Conservation (phyloP, 2,113 vertebrate species). For the Paradoxurus hermaphroditus region DNA sequence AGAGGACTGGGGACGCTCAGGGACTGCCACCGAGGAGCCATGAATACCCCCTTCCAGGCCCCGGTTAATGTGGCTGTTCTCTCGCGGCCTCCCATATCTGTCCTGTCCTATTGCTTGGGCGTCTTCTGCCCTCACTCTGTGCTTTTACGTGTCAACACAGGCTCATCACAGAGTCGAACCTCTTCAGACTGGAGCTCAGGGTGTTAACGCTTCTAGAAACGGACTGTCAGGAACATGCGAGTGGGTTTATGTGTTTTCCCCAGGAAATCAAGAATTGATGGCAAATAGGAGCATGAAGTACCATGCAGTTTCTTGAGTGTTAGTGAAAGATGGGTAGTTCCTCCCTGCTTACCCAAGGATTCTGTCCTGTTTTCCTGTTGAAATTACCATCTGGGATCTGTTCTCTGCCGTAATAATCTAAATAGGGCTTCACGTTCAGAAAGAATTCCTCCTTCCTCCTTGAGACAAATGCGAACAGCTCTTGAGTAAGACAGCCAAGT, state of each 20-base stretch:
- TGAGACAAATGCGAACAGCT: background rate
- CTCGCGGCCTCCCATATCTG: background rate
- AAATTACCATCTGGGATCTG: background rate
- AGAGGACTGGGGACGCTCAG: background rate
- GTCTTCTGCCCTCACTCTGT: background rate
- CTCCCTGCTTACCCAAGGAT: background rate
- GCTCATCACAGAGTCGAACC: background rate
- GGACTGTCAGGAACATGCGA: background rate
- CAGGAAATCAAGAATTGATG: background rate
- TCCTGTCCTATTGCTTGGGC: background rate
- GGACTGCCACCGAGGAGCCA: background rate
- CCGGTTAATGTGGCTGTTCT: fast-evolving
- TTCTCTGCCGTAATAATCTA: background rate
- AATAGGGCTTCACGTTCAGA: background rate
- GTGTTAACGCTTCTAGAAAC: background rate
- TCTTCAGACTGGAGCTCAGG: background rate
- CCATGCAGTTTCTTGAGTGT: background rate
- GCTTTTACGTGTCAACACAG: background rate
- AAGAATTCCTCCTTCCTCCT: background rate
- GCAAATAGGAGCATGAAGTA: background rate
- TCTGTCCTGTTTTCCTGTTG: background rate
- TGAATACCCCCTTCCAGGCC: fast-evolving
- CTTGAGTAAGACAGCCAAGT: background rate
- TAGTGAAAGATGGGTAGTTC: background rate
- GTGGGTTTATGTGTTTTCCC: background rate